Base-by-base conservation (phyloP, 2,888 invertebrate species). In the Xestia sexstrigata region DNA sequence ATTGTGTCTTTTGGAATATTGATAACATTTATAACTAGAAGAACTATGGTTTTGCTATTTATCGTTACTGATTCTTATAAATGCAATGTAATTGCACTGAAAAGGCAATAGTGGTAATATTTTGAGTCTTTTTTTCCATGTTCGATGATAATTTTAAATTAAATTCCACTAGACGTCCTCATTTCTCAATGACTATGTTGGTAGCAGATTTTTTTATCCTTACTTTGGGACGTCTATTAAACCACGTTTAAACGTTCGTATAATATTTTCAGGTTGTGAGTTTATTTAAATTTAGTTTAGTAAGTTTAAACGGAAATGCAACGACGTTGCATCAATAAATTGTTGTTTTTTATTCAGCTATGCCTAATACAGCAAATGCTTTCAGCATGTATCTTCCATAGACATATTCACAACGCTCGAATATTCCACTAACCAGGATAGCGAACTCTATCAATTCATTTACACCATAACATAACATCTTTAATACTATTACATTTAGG, bases 11-110 rank as follows among this genome's bases (percentile, higher is more conserved):
- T 79, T 73, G 35, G 67, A 67, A 70, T 35, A 80, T 47, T 60
- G n/a, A 45, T 60, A 68, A 52, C 0, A 26, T 35, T 65, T 70
- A 35, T n/a, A n/a, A 17, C 26, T 77, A 74, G 26, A 62, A 74
- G 26, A 60, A 66, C 60, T 69, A 78, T 47, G 58, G 42, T 72
- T 70, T 63, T 62, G 23, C 17, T 73, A 72, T 74, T 55, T 72
- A 74, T 52, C 60, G 42, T 74, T 62, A 76, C 66, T 62, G 49
- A 77, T 74, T 58, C 82, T 76, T 82, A 82, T 52, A 74, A 60
- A 45, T 76, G 70, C 83, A 63, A 58, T 77, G 70, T 86, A 83
- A 84, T 83, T 84, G 87, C 84, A 83, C 86, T 67, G 62, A 58
- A 68, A 84, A 84, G 83, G 87, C 83, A 84, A 79, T 70, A 42